Evolutionary conservation across 2,797 vertebrate species (phyloP), one percentile per base, ranked within the genome.

Genomic region (Rhadinocentrus ornatus): DNA sequence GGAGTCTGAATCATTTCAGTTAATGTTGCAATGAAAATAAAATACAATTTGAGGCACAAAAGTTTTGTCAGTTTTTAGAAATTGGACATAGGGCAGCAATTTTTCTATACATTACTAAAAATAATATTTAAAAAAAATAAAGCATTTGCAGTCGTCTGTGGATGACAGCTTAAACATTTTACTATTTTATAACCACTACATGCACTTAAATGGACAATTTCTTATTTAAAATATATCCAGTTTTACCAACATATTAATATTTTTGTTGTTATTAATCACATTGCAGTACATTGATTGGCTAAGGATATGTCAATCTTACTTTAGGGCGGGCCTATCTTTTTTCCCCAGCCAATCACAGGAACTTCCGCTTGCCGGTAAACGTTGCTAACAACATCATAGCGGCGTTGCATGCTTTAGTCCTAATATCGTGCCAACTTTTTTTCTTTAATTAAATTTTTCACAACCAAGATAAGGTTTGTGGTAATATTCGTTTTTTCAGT

Each of bases 1-100:
- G 75, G 52, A 92, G 91, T 94, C 92, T 95, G 88, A 93, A 93
- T 95, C 93, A 86, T 95, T 94, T 93, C 89, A 92, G 93, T 92
- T 88, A 78, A 27, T 90, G 85, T 89, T 88, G 68, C 80, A 83
- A 95, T 77, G 32, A 12, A 85, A 92, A 89, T 91, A 90, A 92
- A 92, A 64, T 29, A 67, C 32, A 66, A 66, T 68, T 64, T 11
- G 60, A 41, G 26, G 11, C 15, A 0, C 20, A 13, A 22, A 48
- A 54, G 66, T 66, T 66, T 60, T 59, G 16, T 63, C 27, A 15
- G 12, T 16, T 41, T 35, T 11, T 34, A 13, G 9, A 52, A 22
- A 24, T 13, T 13, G 52, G 26, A 27, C 13, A 3, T 16, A 2
- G 24, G 27, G 11, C 4, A 53, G 24, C 15, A 6, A 27, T 20